Conservation (phyloP, 2,888 invertebrate species). For the Heliconius charithonia region DNA sequence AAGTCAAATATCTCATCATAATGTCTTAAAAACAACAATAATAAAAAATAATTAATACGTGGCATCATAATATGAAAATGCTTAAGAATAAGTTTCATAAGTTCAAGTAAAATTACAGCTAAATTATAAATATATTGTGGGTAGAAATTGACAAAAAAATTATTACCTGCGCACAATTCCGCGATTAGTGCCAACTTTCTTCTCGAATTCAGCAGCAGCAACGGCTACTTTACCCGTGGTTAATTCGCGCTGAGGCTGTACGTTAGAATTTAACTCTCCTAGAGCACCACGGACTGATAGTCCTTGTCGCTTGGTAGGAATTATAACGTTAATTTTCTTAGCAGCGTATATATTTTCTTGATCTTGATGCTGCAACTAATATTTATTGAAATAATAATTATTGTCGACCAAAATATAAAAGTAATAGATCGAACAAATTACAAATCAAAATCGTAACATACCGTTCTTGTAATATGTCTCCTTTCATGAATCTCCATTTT, state of each 20-base stretch:
- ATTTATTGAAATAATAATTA: slow-evolving; percentile 23
- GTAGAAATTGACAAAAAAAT: slow-evolving; percentile 48
- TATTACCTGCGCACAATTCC: slow-evolving; percentile 61
- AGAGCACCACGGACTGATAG: slow-evolving; percentile 69
- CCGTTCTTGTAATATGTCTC: slow-evolving; percentile 61
- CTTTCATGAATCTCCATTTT: slow-evolving; percentile 68
- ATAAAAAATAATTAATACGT: not conserved
- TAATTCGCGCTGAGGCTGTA: slow-evolving; percentile 65
- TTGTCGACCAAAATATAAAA: not conserved
- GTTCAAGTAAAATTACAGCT: not conserved
- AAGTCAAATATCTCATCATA: not conserved
- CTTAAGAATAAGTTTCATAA: not conserved
- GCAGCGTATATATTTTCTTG: slow-evolving; percentile 70
- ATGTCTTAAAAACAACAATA: not conserved
- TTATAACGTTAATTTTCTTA: slow-evolving; percentile 60
- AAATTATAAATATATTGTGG: slow-evolving; percentile 37
- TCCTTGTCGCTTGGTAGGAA: slow-evolving; percentile 66
- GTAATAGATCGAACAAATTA: slow-evolving; percentile 1
- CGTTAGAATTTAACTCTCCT: slow-evolving; percentile 74
- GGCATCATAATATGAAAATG: not conserved
- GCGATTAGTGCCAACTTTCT: slow-evolving; percentile 63
- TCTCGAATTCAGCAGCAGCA: slow-evolving; percentile 69
- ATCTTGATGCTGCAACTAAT: slow-evolving; percentile 65
- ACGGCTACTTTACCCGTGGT: slow-evolving; percentile 66
- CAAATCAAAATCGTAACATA: slow-evolving; percentile 51